Percentiles rank a stretch among this genome's conserved stretches.
phyloP scores from a whole-genome alignment of 2,888 invertebrate genomes.

The Eupithecia inturbata region DNA sequence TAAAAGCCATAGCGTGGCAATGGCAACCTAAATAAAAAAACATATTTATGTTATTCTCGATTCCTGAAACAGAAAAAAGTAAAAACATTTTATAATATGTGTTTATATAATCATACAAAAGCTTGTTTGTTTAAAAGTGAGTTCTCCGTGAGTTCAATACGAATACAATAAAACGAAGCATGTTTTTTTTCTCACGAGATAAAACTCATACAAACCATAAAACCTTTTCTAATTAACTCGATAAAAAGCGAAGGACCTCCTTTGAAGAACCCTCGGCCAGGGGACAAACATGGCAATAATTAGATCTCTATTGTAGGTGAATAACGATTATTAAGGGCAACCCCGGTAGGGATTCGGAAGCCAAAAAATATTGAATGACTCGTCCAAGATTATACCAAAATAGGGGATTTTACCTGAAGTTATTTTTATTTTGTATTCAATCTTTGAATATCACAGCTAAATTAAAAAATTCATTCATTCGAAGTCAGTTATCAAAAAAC shows the following conservation, averaged over 20 bases:
- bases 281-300: constrained; percentile 68
- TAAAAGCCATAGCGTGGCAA: too few relatives aligned
- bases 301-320: constrained; percentile 48
- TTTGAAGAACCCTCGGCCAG: constrained; percentile 56
- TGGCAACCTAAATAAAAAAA: too few relatives aligned
- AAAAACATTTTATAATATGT: too few relatives aligned
- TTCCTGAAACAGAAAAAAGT: too few relatives aligned
- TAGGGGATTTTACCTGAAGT: background rate
- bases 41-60: too few relatives aligned
- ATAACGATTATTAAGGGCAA: constrained; percentile 27
- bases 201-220: constrained; percentile 10
- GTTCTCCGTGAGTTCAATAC: background rate
- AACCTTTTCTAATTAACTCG: constrained; percentile 32
- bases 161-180: background rate
- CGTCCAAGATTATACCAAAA: background rate
- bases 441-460: too few relatives aligned
- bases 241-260: constrained; percentile 37
- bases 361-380: constrained; percentile 12
- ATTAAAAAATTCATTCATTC: too few relatives aligned
- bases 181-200: constrained; percentile 1
- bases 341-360: constrained; percentile 16
- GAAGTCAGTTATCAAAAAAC: too few relatives aligned
- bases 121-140: too few relatives aligned
- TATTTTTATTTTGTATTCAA: too few relatives aligned
- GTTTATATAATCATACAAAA: too few relatives aligned